Evolutionary conservation across 2,888 invertebrate genomes (phyloP).

Genomic region (Aquatica leii): DNA sequence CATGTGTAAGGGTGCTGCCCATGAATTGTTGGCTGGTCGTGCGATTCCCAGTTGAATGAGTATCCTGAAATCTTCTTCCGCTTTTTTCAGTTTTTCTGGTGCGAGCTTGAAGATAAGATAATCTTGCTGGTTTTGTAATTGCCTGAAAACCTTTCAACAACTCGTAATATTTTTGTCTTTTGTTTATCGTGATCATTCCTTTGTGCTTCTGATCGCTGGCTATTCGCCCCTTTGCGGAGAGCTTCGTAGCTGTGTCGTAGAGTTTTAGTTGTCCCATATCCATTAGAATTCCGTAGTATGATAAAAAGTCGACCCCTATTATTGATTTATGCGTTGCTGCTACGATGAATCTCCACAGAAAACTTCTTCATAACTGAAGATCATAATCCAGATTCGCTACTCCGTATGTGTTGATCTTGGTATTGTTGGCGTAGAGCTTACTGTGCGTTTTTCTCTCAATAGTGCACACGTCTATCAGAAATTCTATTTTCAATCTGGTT

Average conservation of each 20-base stretch:
- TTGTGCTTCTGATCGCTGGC: too few relatives aligned
- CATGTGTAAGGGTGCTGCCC: too few relatives aligned
- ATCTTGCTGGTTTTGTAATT: background rate
- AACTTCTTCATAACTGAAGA: slow-evolving; percentile 48
- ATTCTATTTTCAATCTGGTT: background rate
- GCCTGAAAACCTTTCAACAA: background rate
- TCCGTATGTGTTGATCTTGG: slow-evolving; percentile 38
- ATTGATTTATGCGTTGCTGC: slow-evolving; percentile 52
- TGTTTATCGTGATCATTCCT: too few relatives aligned
- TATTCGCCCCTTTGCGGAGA: background rate
- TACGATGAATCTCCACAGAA: slow-evolving; percentile 46
- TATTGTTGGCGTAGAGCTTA: slow-evolving; percentile 49
- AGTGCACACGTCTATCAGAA: slow-evolving; percentile 10
- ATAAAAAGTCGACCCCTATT: slow-evolving; percentile 52
- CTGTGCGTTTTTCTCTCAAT: slow-evolving; percentile 41
- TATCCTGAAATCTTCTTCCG: too few relatives aligned
- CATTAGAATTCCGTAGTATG: slow-evolving; percentile 48
- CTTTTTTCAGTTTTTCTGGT: too few relatives aligned
- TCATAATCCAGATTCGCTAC: slow-evolving; percentile 45
- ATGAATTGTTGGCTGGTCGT: too few relatives aligned
- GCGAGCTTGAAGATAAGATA: slow-evolving; percentile 40
- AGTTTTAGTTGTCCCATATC: too few relatives aligned
- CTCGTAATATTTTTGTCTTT: too few relatives aligned
- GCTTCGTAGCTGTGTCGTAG: slow-evolving; percentile 35
- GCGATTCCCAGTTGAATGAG: too few relatives aligned